A percentile compares a stretch with the other conserved stretches of the same genome.
These are phyloP conservation scores for Heterodera schachtii DNA, from an alignment of 1,140 invertebrate species.

Conservation along the genomic window DNA sequence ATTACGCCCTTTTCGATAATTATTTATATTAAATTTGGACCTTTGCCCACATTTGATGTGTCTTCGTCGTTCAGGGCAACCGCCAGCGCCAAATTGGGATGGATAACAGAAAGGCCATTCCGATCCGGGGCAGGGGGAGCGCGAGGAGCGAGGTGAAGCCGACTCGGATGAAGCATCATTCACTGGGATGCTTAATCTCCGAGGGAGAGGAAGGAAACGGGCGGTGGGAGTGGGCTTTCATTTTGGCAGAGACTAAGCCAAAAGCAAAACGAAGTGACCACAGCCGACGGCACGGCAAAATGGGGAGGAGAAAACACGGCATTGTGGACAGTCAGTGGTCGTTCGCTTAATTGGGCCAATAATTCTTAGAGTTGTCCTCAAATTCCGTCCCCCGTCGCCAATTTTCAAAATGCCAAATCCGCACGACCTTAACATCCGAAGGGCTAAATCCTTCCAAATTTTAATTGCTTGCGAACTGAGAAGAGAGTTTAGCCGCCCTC, in stretches of 20 bases:
- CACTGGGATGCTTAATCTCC: not conserved
- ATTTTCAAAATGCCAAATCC: not conserved
- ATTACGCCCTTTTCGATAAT: not conserved
- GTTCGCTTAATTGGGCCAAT: not conserved
- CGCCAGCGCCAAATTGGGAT: not conserved
- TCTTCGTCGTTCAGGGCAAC: not conserved
- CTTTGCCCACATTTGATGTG: not conserved
- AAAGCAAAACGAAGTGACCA: not conserved
- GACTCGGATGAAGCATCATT: not conserved
- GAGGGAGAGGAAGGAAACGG: not conserved
- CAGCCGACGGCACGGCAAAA: no score
- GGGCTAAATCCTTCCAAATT: not conserved
- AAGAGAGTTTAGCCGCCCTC: not conserved
- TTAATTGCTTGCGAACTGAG: not conserved
- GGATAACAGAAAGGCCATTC: not conserved
- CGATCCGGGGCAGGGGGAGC: not conserved
- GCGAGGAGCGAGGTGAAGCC: not conserved
- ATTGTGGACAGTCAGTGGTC: not conserved
- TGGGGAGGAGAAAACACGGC: no score
- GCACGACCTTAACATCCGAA: not conserved
- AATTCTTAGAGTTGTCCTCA: not conserved
- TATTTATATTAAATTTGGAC: constrained; percentile 2
- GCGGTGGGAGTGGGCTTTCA: no score
- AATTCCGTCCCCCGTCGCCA: not conserved
- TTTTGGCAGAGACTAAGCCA: not conserved